Evolutionary conservation across 2,888 invertebrate species (phyloP).

Genomic region (Sepioteuthis lessoniana): DNA sequence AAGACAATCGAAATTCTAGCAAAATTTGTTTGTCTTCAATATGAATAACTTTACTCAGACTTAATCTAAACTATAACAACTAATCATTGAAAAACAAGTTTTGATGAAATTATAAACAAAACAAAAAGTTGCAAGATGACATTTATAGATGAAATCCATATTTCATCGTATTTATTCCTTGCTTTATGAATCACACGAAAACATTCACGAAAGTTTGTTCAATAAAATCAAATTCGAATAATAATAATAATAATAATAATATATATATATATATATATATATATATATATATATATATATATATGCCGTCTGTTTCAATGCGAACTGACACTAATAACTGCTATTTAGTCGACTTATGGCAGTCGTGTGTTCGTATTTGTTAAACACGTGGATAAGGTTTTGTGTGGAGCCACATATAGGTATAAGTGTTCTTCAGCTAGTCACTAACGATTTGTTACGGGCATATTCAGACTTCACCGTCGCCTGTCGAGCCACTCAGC

Average conservation of each 20-base stretch:
- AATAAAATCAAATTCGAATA: neutral
- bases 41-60: no score
- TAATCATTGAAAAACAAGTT: no score
- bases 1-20: no score
- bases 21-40: no score
- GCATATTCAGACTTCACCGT: neutral
- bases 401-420: neutral
- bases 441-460: slow-evolving; percentile 6
- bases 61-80: no score
- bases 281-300: neutral
- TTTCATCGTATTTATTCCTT: no score
- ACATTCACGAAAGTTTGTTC: no score
- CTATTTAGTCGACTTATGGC: neutral
- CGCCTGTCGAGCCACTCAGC: neutral
- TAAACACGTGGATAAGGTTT: slow-evolving; percentile 6
- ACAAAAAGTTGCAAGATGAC: no score
- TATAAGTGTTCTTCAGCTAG: neutral
- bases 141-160: no score
- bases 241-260: neutral
- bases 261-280: neutral
- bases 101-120: no score
- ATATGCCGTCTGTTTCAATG: neutral
- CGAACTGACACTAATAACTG: neutral
- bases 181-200: no score
- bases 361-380: neutral